phyloP scores from a whole-genome alignment of 2,888 invertebrate species.

The Caradrina kadenii region DNA sequence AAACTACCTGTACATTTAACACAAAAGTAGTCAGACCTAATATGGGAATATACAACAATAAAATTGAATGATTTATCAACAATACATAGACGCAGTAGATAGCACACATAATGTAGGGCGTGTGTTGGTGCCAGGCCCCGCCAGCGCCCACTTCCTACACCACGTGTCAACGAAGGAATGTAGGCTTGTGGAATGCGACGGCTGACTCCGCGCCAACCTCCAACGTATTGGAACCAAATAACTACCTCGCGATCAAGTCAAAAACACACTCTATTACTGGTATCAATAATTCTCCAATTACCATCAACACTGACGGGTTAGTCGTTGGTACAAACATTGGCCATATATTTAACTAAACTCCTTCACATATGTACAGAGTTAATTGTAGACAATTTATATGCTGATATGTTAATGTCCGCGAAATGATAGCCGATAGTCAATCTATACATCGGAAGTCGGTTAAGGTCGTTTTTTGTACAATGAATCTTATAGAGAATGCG shows the following conservation, averaged over 20 bases:
- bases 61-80: constrained; percentile 59
- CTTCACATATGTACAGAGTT: constrained; percentile 59
- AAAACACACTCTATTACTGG: constrained; percentile 49
- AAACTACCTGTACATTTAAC: constrained; percentile 35
- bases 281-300: constrained; percentile 36
- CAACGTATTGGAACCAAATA: constrained; percentile 46
- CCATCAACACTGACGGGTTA: constrained; percentile 43
- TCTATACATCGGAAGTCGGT: constrained; percentile 64
- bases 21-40: constrained; percentile 36
- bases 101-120: constrained; percentile 50
- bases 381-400: constrained; percentile 73
- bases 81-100: constrained; percentile 50
- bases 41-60: constrained; percentile 57
- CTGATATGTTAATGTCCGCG: constrained; percentile 69
- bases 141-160: constrained; percentile 65
- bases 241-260: constrained; percentile 33
- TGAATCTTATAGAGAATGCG: constrained; percentile 44
- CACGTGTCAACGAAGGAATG: constrained; percentile 70
- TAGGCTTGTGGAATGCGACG: constrained; percentile 66
- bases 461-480: constrained; percentile 66
- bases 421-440: constrained; percentile 67
- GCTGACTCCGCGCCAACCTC: constrained; percentile 50
- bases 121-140: constrained; percentile 57
- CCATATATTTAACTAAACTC: constrained; percentile 54
- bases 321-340: constrained; percentile 53